Evolutionary conservation across 2,888 invertebrate species (phyloP).

Genomic region (Nomada fucata): DNA sequence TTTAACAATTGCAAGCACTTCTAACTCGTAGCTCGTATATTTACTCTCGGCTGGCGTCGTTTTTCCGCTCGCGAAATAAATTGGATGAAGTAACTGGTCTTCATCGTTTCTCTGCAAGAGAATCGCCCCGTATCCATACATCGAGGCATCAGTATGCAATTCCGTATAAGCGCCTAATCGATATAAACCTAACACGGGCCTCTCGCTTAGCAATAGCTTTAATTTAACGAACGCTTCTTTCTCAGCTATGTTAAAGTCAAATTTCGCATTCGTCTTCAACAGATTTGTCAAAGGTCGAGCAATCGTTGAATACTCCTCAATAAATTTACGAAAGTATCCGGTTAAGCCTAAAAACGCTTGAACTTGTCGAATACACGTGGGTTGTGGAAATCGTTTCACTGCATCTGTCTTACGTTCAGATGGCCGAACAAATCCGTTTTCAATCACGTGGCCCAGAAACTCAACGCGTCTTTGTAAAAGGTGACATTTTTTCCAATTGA

Average conservation of each 20-base stretch:
- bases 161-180: constrained; percentile 51
- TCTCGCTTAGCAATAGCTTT: neutral
- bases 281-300: constrained; percentile 72
- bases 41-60: constrained; percentile 18
- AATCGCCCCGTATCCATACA: constrained; percentile 30
- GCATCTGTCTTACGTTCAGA: constrained; percentile 51
- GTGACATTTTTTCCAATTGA: constrained; percentile 30
- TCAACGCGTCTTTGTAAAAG: constrained; percentile 9
- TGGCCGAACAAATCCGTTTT: constrained; percentile 1
- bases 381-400: constrained; percentile 52
- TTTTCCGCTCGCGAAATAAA: constrained; percentile 23
- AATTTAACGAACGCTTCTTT: neutral
- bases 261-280: constrained; percentile 44
- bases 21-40: constrained; percentile 38
- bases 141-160: constrained; percentile 26
- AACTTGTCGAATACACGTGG: constrained; percentile 9
- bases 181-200: constrained; percentile 55
- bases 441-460: constrained; percentile 12
- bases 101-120: constrained; percentile 32
- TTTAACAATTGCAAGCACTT: constrained; percentile 25
- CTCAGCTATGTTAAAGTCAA: neutral
- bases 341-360: constrained; percentile 58
- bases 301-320: constrained; percentile 57
- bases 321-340: constrained; percentile 66
- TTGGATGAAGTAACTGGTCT: constrained; percentile 38